Conservation (phyloP, 2,888 invertebrate species). For the Phaonia tiefii region DNA sequence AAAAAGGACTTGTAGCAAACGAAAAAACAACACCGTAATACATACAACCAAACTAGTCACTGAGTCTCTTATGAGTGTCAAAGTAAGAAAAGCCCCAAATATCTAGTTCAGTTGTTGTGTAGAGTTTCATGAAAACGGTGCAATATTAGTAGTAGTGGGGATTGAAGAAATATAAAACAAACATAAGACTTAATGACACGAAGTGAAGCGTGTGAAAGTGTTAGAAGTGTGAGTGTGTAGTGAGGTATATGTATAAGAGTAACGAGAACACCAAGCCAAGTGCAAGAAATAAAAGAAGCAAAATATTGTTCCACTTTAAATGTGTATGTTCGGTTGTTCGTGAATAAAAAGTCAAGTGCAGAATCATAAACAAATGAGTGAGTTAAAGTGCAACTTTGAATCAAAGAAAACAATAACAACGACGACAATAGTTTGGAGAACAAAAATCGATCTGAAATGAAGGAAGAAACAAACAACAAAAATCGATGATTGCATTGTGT, state of each 20-base stretch:
- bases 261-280: not conserved
- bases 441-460: not conserved
- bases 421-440: slow-evolving; percentile 9
- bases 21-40: slow-evolving; percentile 5
- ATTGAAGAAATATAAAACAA: no score
- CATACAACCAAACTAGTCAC: not conserved
- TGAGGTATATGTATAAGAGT: slow-evolving; percentile 10
- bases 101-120: slow-evolving; percentile 53
- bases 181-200: no score
- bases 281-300: slow-evolving; percentile 11
- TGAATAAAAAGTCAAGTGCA: slow-evolving; percentile 29
- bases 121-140: slow-evolving; percentile 38
- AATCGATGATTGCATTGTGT: slow-evolving; percentile 63
- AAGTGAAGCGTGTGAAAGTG: not conserved
- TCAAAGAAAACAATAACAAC: not conserved
- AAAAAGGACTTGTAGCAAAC: slow-evolving; percentile 46
- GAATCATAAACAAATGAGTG: slow-evolving; percentile 27
- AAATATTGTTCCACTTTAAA: not conserved
- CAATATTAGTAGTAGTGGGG: no score
- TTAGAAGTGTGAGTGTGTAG: slow-evolving; percentile 24
- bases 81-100: slow-evolving; percentile 21
- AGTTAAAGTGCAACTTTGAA: slow-evolving; percentile 4
- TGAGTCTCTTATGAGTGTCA: not conserved
- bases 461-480: slow-evolving; percentile 22
- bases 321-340: no score